A percentile compares a stretch with the other conserved stretches of the same genome.
These are phyloP conservation scores for Rotaria magnacalcarata DNA, from an alignment of 2,888 invertebrate species.

Conservation along the genomic window DNA sequence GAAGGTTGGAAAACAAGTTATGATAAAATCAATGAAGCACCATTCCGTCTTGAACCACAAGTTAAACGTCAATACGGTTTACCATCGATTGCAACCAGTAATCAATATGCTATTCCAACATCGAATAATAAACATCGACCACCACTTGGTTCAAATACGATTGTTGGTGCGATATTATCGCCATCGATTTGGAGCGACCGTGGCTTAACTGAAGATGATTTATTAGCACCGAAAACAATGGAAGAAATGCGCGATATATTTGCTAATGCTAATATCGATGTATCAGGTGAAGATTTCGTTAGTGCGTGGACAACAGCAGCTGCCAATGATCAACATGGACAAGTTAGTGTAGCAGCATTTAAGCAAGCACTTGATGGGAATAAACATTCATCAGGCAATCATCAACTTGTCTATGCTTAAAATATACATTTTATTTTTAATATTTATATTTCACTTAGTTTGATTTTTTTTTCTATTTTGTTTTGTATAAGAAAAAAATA, in stretches of 20 bases:
- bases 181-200: constrained; percentile 55
- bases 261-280: constrained; percentile 53
- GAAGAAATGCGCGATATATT: constrained; percentile 55
- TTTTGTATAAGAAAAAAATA: not conserved
- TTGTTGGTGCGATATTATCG: constrained; percentile 54
- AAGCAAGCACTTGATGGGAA: constrained; percentile 51
- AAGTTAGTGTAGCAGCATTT: constrained; percentile 57
- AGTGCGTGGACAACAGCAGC: constrained; percentile 53
- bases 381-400: not conserved
- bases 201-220: constrained; percentile 56
- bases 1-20: constrained; percentile 45
- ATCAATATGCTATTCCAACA: constrained; percentile 54
- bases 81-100: constrained; percentile 55
- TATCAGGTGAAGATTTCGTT: constrained; percentile 55
- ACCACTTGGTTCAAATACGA: constrained; percentile 57
- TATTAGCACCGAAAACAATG: constrained; percentile 53
- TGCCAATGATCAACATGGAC: constrained; percentile 53
- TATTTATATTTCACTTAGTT: constrained; percentile 10
- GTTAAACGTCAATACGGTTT: constrained; percentile 55
- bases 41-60: constrained; percentile 42
- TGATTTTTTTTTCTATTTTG: not conserved
- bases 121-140: constrained; percentile 53
- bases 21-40: constrained; percentile 45
- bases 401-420: constrained; percentile 20
- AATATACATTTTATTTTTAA: not conserved